Evolutionary conservation across 2,113 vertebrate species (phyloP).

Genomic region (Seriola aureovittata): DNA sequence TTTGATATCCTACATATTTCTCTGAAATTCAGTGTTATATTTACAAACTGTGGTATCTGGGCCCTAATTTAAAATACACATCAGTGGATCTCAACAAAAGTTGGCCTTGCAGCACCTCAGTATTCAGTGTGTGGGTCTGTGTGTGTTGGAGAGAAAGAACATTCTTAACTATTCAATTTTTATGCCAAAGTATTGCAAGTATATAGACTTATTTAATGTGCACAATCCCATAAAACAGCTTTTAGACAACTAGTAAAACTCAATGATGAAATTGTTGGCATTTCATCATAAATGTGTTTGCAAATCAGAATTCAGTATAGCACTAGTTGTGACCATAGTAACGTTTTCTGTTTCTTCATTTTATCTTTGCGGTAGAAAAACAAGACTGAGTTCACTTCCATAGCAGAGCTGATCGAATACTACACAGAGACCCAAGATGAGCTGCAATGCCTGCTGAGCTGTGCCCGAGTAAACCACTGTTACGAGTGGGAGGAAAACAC

Average conservation of each 20-base stretch:
- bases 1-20: not conserved
- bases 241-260: no score
- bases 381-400: constrained; percentile 85
- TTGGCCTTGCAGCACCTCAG: not conserved
- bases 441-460: constrained; percentile 87
- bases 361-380: constrained; percentile 83
- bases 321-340: not conserved
- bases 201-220: no score
- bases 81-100: not conserved
- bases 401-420: constrained; percentile 90
- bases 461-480: constrained; percentile 89
- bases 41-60: not conserved
- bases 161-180: not conserved
- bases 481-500: constrained; percentile 88
- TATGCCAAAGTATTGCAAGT: not conserved
- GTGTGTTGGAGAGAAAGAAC: not conserved
- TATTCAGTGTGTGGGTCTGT: not conserved
- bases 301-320: not conserved
- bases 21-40: not conserved
- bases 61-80: not conserved
- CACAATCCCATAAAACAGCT: no score
- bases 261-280: no score
- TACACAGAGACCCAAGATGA: constrained; percentile 82
- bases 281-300: no score
- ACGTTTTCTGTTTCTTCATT: not conserved